A percentile compares a stretch with the other conserved stretches of the same genome.
phyloP scores from a whole-genome alignment of 2,113 vertebrate species.

The Leucoraja erinaceus region DNA sequence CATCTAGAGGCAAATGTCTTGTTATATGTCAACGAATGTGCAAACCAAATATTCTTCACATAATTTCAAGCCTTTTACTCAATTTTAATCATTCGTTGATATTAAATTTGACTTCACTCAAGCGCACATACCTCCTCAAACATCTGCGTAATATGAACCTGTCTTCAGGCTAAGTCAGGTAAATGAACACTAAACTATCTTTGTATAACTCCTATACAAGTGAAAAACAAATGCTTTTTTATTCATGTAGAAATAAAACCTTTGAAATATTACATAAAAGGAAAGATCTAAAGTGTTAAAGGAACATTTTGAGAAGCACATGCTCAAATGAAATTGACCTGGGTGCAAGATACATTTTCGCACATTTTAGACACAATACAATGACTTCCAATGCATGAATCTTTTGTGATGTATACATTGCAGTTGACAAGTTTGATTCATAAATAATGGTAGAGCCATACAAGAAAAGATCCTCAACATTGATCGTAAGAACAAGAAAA shows the following conservation, averaged over 20 bases:
- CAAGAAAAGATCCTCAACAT: neutral
- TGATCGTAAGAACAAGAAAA: neutral
- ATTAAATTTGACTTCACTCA: neutral
- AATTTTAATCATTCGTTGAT: conserved; percentile 18
- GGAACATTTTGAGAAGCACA: neutral
- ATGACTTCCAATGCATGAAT: neutral
- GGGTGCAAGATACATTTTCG: neutral
- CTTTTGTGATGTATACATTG: neutral
- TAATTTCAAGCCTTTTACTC: neutral
- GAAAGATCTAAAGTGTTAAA: neutral
- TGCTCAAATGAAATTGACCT: neutral
- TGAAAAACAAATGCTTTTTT: neutral
- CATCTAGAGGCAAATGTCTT: conserved; percentile 8
- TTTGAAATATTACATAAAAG: neutral
- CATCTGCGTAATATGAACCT: neutral
- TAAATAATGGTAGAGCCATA: neutral
- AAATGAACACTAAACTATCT: neutral
- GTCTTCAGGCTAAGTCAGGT: neutral
- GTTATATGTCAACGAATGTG: neutral
- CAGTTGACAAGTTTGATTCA: neutral
- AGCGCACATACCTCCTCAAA: neutral
- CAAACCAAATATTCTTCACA: neutral
- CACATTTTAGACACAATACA: neutral
- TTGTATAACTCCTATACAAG: neutral
- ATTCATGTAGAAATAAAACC: neutral